These are phyloP conservation scores for Venusia cambrica DNA, from an alignment of 2,888 invertebrate genomes.

Conservation along the genomic window DNA sequence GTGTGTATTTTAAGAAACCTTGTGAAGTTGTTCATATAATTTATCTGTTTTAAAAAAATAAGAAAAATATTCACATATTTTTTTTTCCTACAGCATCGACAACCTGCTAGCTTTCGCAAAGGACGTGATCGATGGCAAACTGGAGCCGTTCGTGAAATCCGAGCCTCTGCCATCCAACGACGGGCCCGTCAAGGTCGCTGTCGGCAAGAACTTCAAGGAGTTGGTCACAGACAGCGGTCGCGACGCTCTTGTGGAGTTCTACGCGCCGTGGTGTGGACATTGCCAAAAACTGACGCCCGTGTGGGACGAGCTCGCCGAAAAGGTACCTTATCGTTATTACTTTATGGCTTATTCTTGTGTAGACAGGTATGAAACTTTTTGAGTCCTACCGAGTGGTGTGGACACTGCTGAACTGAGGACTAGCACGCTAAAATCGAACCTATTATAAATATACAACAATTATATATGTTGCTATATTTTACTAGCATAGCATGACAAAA, in stretches of 20 bases:
- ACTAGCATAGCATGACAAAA: too few relatives aligned
- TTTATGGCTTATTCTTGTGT: too few relatives aligned
- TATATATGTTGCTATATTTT: too few relatives aligned
- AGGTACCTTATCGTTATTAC: slow-evolving; percentile 66
- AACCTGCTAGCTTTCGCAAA: slow-evolving; percentile 91
- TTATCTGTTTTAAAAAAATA: too few relatives aligned
- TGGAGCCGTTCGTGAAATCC: slow-evolving; percentile 97
- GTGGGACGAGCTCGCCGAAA: slow-evolving; percentile 95
- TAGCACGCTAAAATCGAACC: too few relatives aligned
- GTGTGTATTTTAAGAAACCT: too few relatives aligned
- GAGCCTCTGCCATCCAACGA: slow-evolving; percentile 94
- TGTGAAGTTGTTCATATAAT: too few relatives aligned
- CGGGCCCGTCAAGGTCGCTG: slow-evolving; percentile 92
- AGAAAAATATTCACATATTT: neutral
- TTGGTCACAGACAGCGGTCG: slow-evolving; percentile 93
- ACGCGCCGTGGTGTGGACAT: slow-evolving; percentile 99
- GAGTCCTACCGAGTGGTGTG: too few relatives aligned
- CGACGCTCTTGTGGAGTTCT: slow-evolving; percentile 98
- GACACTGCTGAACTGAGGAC: too few relatives aligned
- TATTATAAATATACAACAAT: too few relatives aligned
- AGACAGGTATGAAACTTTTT: too few relatives aligned
- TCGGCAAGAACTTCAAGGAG: slow-evolving; percentile 98
- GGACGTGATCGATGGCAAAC: slow-evolving; percentile 88
- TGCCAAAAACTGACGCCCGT: slow-evolving; percentile 97
- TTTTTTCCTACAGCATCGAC: slow-evolving; percentile 83